A percentile compares a stretch with the other conserved stretches of the same genome.
Evolutionary conservation across 2,888 invertebrate species (phyloP).

Genomic region (Achlya flavicornis): DNA sequence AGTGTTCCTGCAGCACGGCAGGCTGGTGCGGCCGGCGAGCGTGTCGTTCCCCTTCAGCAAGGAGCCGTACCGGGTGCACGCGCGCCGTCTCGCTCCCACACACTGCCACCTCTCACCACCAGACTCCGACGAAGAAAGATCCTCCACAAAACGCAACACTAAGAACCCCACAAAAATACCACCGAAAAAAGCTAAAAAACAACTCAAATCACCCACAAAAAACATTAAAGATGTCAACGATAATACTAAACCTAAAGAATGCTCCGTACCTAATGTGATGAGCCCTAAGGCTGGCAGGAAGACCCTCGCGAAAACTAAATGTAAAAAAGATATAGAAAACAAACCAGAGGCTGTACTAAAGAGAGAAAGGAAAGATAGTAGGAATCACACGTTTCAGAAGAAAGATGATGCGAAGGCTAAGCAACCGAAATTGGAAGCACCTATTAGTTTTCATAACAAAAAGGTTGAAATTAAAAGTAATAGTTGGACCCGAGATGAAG

Average conservation of each 20-base stretch:
- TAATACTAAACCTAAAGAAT: conserved; percentile 69
- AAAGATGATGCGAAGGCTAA: conserved; percentile 53
- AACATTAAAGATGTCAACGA: conserved; percentile 71
- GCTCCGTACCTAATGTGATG: conserved; percentile 34
- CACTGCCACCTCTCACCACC: conserved; percentile 61
- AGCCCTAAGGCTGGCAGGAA: conserved; percentile 58
- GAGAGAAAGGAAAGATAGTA: conserved; percentile 54
- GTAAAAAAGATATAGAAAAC: conserved; percentile 46
- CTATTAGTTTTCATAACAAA: conserved; percentile 31
- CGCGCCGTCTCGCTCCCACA: conserved; percentile 56
- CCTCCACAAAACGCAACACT: conserved; percentile 57
- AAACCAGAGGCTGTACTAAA: conserved; percentile 36
- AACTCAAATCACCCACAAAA: conserved; percentile 73
- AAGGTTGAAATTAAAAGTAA: conserved; percentile 52
- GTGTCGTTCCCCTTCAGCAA: conserved; percentile 81
- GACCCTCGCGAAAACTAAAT: conserved; percentile 51
- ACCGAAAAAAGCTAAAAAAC: conserved; percentile 66
- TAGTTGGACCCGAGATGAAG: conserved; percentile 91
- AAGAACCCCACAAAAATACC: conserved; percentile 34
- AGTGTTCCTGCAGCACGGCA: conserved; percentile 88
- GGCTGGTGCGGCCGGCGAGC: conserved; percentile 86
- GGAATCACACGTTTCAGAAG: conserved; percentile 37
- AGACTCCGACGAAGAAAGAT: conserved; percentile 67
- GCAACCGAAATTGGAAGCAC: conserved; percentile 56
- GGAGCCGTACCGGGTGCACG: conserved; percentile 74